Percentiles rank a stretch among this genome's conserved stretches.
phyloP scores from a whole-genome alignment of 2,113 vertebrate species.

The Gallinago undulata region DNA sequence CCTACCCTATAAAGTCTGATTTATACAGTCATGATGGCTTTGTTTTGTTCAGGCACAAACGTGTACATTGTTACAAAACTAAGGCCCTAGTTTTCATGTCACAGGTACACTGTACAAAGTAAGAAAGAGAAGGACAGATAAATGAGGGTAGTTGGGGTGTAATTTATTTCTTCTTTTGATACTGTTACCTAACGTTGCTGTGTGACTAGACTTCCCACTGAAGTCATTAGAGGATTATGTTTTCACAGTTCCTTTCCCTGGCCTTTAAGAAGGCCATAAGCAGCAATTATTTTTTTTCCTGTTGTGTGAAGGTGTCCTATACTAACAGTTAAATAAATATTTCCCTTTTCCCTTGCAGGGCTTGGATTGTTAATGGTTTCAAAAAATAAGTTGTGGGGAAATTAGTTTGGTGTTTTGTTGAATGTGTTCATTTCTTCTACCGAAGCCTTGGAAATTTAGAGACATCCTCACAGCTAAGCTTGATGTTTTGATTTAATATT shows the following conservation, averaged over 20 bases:
- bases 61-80: neutral
- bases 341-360: neutral
- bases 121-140: neutral
- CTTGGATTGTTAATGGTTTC: fast-evolving
- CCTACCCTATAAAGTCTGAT: neutral
- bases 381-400: neutral
- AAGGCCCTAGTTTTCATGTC: neutral
- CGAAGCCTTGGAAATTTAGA: neutral
- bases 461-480: neutral
- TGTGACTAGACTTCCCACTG: neutral
- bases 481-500: neutral
- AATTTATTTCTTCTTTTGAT: neutral
- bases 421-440: neutral
- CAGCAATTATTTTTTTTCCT: constrained; percentile 11
- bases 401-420: neutral
- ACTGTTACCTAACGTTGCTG: neutral
- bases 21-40: neutral
- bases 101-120: neutral
- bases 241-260: neutral
- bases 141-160: neutral
- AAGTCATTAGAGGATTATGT: neutral
- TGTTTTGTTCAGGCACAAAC: neutral
- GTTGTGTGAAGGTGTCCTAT: neutral
- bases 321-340: neutral
- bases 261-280: neutral